Evolutionary conservation across 2,113 vertebrate species (phyloP), one percentile per base, ranked within the genome.

Genomic region (Nycticryphes semicollaris): DNA sequence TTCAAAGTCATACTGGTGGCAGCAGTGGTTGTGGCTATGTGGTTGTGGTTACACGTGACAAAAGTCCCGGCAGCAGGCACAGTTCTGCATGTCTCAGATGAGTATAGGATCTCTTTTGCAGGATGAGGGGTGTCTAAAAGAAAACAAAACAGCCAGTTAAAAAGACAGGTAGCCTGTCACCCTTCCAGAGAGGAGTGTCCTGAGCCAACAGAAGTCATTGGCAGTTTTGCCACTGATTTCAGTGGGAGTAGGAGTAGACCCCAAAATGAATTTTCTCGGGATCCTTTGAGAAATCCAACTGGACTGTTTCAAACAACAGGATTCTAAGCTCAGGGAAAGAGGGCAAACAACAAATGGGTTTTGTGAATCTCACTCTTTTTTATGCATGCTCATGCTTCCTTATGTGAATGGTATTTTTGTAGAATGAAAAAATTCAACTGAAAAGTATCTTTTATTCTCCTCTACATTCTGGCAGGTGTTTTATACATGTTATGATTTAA

Each of bases 91-190:
- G 98, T 90, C 78, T 98, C 98, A 15, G 97, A 93, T 8, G 98
- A 96, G 90, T 97, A 98, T 0, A 98, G 91, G 63, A 92, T 95
- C 56, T 98, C 98, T 96, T 98, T 98, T 87, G 98, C 97, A 1
- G 97, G 97, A 56, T 97, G 96, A 31, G 97, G 85, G 48, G 97
- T 87, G 39, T 98, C 98, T 98, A 96, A n/a, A 96, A 97, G 76
- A 95, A 89, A 97, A 60, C 41, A 93, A 37, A 81, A 66, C 6
- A 78, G n/a, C 5, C 31, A 84, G 62, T 94, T 81, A 69, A 57
- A 88, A 88, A 81, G 43, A 30, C n/a, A 70, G 12, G 62, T n/a
- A 35, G 31, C 20, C 59, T 70, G 53, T 51, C 53, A 51, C 11
- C 50, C 43, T 76, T 68, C 67, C 70, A 57, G 53, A 27, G 35